phyloP scores from a whole-genome alignment of 1,140 invertebrate genomes.

The Eumeta japonica region DNA sequence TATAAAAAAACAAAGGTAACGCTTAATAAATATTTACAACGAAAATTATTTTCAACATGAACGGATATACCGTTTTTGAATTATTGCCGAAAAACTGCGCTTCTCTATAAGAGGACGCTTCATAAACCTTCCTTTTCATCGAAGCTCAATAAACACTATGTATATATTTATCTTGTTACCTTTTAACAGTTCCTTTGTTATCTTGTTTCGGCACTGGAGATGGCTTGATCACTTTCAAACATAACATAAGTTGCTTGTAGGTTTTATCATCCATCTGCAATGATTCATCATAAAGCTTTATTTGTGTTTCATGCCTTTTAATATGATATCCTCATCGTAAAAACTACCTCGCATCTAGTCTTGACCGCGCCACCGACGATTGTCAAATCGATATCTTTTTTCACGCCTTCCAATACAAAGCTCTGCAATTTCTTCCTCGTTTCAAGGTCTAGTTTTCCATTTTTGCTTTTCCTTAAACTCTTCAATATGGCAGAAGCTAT shows the following conservation, averaged over 20 bases:
- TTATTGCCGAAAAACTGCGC: no score
- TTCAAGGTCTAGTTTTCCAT: conserved; percentile 33
- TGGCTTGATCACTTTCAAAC: conserved; percentile 29
- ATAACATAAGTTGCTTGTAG: conserved; percentile 38
- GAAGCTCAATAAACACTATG: no score
- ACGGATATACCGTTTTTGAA: no score
- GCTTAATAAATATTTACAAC: no score
- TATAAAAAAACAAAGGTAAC: no score
- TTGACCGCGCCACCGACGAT: conserved; percentile 48
- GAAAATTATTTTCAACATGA: no score
- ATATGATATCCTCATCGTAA: not conserved
- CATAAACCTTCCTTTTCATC: conserved; percentile 34
- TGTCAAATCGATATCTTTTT: conserved; percentile 42
- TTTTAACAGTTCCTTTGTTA: conserved; percentile 29
- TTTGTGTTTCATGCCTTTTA: not conserved
- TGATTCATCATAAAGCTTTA: not conserved
- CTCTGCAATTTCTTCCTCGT: conserved; percentile 35
- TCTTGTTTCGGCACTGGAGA: conserved; percentile 23
- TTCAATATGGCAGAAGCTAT: conserved; percentile 29
- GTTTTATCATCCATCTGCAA: conserved; percentile 39
- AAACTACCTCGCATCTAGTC: conserved; percentile 42
- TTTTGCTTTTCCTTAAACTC: conserved; percentile 36
- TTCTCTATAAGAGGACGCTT: no score
- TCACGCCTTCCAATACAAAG: conserved; percentile 34
- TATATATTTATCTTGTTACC: no score